A percentile compares a stretch with the other conserved stretches of the same genome.
These are phyloP conservation scores for Poeciliopsis paucimaculata DNA, from an alignment of 2,797 vertebrate genomes.

Conservation along the genomic window DNA sequence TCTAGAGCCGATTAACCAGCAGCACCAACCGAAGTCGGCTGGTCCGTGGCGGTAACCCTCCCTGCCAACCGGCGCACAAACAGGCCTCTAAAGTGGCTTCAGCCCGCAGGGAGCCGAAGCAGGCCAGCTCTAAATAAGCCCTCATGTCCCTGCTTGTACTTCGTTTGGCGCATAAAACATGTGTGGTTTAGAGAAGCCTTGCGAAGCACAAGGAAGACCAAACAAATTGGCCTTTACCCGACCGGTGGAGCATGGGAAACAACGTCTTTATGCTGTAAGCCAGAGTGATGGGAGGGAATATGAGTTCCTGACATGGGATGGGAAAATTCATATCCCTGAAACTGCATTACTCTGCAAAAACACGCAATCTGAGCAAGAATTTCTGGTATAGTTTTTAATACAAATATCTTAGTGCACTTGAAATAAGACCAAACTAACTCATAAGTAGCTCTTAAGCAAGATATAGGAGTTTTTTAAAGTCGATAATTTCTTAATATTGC, in stretches of 20 bases:
- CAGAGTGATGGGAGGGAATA: neutral
- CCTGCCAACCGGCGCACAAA: conserved; percentile 18
- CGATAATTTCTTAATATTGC: no score
- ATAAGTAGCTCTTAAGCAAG: no score
- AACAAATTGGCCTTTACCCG: conserved; percentile 42
- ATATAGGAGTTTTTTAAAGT: no score
- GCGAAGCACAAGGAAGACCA: conserved; percentile 51
- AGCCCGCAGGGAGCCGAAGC: conserved; percentile 58
- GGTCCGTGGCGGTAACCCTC: conserved; percentile 31
- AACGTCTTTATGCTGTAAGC: conserved; percentile 21
- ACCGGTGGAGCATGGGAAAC: conserved; percentile 33
- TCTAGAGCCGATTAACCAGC: conserved; percentile 9
- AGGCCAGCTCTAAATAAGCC: conserved; percentile 59
- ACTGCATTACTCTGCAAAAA: neutral
- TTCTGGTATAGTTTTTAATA: no score
- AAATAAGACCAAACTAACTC: no score
- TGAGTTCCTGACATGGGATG: neutral
- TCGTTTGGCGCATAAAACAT: conserved; percentile 65
- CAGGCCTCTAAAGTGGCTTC: conserved; percentile 68
- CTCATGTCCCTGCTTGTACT: conserved; percentile 61
- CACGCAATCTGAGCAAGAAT: no score
- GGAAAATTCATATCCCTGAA: neutral
- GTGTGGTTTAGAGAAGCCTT: conserved; percentile 55
- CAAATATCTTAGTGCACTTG: no score
- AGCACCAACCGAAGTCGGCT: conserved; percentile 23